A percentile compares a stretch with the other conserved stretches of the same genome.
Conservation (phyloP, 2,113 vertebrate genomes). For the Natator depressus region DNA sequence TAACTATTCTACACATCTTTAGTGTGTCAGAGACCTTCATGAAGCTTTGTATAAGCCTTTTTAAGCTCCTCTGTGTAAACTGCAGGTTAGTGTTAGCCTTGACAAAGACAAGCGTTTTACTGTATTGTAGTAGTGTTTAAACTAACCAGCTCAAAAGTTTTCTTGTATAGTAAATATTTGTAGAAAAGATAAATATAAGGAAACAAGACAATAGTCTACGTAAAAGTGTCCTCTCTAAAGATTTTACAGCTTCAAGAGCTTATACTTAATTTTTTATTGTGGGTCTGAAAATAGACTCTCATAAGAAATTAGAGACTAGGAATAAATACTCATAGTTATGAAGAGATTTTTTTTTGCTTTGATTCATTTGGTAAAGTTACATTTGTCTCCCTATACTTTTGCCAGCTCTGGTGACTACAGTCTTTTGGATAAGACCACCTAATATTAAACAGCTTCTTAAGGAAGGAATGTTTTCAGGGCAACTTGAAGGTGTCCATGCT, state of each 20-base stretch:
- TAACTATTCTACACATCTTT: neutral
- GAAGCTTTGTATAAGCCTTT: neutral
- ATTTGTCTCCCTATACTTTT: neutral
- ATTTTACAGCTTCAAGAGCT: neutral
- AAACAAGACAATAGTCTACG: neutral
- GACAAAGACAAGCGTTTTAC: neutral
- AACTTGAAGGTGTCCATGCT: neutral
- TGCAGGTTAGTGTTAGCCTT: neutral
- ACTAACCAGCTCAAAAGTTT: neutral
- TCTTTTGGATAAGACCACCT: too few species aligned
- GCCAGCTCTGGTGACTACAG: too few species aligned
- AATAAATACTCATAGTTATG: neutral
- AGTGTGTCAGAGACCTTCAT: neutral
- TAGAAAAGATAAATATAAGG: neutral
- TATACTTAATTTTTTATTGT: neutral
- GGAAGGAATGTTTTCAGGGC: neutral
- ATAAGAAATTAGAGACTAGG: neutral
- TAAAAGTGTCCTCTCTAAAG: neutral
- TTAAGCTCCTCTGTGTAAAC: neutral
- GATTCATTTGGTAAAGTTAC: neutral
- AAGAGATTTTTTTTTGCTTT: neutral
- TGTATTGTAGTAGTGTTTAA: neutral
- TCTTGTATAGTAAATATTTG: slow-evolving; percentile 3
- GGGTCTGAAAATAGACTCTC: neutral
- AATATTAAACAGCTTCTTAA: neutral